Percentiles rank a stretch among this genome's conserved stretches.
These are phyloP conservation scores for Hyperoplus lanceolatus DNA, from an alignment of 2,797 vertebrate species.

Conservation along the genomic window DNA sequence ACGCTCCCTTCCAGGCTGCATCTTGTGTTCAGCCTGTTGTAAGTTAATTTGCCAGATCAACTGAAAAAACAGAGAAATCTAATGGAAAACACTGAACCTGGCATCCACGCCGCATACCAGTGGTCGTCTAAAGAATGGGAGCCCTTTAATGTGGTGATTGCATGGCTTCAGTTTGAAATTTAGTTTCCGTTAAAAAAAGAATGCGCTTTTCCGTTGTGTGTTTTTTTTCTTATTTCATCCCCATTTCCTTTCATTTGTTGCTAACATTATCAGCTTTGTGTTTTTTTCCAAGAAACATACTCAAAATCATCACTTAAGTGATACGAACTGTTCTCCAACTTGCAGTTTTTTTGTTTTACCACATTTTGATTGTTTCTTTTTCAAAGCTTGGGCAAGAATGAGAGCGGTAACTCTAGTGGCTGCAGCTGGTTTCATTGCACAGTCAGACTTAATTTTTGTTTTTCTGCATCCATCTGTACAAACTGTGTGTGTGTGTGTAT, in stretches of 20 bases:
- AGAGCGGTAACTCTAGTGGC: constrained; percentile 58
- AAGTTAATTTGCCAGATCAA: constrained; percentile 89
- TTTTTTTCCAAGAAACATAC: constrained; percentile 56
- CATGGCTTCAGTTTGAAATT: constrained; percentile 83
- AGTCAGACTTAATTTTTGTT: constrained; percentile 46
- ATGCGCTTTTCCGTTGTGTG: constrained; percentile 78
- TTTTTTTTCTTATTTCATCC: constrained; percentile 72
- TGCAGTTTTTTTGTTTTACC: constrained; percentile 44
- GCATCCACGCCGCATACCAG: constrained; percentile 82
- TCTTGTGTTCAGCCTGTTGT: constrained; percentile 86
- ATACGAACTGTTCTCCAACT: constrained; percentile 67
- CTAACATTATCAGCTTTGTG: constrained; percentile 72
- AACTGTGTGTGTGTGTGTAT: constrained; percentile 10
- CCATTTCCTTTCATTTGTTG: constrained; percentile 80
- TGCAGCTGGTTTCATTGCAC: constrained; percentile 66
- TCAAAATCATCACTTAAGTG: constrained; percentile 58
- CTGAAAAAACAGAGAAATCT: constrained; percentile 84
- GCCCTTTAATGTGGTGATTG: constrained; percentile 88
- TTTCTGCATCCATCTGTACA: constrained; percentile 34
- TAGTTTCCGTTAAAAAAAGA: constrained; percentile 82
- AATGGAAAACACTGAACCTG: constrained; percentile 86
- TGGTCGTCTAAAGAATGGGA: constrained; percentile 81
- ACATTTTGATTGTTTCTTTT: constrained; percentile 51
- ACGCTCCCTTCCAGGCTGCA: constrained; percentile 83
- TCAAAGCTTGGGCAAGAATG: constrained; percentile 34